Evolutionary conservation across 2,888 invertebrate genomes (phyloP), one percentile per base, ranked within the genome.

Genomic region (Drosophila paracracens): DNA sequence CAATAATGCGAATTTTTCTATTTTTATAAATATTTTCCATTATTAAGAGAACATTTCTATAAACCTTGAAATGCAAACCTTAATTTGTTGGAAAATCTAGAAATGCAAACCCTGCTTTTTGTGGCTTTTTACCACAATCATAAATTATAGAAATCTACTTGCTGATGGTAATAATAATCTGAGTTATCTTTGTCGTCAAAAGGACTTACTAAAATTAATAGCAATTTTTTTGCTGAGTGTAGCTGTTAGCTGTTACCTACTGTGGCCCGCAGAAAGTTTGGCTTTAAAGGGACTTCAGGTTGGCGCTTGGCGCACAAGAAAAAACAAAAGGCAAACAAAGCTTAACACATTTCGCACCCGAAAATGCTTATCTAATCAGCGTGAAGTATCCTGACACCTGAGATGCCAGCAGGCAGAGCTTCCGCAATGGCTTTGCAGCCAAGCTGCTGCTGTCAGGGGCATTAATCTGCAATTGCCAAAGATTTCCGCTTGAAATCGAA

Each of bases 381-480:
- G 82, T 81, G 82, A 92, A 91, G 87, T 87, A 92, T 92, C 91
- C 91, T 91, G 92, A 92, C 92, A 92, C 92, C 92, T 92, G 92
- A 90, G 87, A 70, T 78, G 86, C 83, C 76, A 60, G 56, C 76
- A 66, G 65, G 57, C 77, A 52, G 56, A 62, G 62, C 48, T 66
- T 74, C 67, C 74, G 58, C 35, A 29, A 13, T 54, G 46, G 60
- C 61, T 52, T 52, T 40, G 43, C n/a, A 16, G 21, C 33, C 33
- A 46, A 57, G 67, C 61, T 66, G 66, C 79, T 77, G 82, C 84
- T 84, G 84, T 84, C 89, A 89, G 82, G 81, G 82, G 90, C 93
- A 92, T 92, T 92, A 92, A 93, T 92, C 91, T 92, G 90, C 92
- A 92, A 92, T 92, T 92, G 93, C 91, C 89, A 80, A 92, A 91